Conservation (phyloP, 2,797 vertebrate genomes). For the Falco columbarius region DNA sequence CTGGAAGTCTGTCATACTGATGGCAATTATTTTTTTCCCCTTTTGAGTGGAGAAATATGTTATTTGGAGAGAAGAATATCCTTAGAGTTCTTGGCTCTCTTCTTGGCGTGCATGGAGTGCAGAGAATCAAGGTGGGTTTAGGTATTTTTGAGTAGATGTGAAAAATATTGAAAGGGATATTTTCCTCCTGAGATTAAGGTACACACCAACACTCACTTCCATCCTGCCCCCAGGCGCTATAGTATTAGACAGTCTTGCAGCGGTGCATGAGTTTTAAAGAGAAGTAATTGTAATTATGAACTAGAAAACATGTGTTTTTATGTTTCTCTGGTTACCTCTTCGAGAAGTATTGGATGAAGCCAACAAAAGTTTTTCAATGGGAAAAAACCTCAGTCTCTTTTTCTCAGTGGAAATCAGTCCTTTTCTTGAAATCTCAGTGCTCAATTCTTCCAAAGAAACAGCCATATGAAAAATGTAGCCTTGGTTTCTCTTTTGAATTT, state of each 20-base stretch:
- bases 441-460: background rate
- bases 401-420: background rate
- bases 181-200: background rate
- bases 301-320: background rate
- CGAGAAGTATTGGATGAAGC: background rate
- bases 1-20: constrained; percentile 20
- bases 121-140: background rate
- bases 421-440: background rate
- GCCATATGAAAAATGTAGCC: background rate
- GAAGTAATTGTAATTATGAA: background rate
- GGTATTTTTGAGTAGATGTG: constrained; percentile 5
- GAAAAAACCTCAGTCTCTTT: accelerated
- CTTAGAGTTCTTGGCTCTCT: constrained; percentile 8
- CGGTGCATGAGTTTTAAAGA: background rate
- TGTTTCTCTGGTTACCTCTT: constrained; percentile 9
- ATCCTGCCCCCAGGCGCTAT: background rate
- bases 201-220: background rate
- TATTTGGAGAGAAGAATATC: background rate
- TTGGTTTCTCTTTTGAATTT: background rate
- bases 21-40: background rate
- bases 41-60: background rate
- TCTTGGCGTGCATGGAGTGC: background rate
- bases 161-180: constrained; percentile 14
- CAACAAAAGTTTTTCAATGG: background rate
- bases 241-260: background rate